Conservation (phyloP, 2,888 invertebrate genomes). For the Acholoe squamosa region DNA sequence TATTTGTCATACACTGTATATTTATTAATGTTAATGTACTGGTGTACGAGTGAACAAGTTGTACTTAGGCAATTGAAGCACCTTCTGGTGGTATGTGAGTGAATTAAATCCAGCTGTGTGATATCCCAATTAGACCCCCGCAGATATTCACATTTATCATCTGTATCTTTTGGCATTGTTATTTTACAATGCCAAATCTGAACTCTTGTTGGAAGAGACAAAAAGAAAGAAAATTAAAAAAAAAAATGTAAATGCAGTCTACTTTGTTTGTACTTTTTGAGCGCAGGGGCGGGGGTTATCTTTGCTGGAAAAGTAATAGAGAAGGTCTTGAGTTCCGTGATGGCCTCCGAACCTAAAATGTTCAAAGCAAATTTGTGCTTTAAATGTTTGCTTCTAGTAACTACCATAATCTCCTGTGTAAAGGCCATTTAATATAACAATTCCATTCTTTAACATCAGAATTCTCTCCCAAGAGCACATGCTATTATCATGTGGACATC, state of each 20-base stretch:
- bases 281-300: too few species aligned
- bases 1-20: slow-evolving; percentile 21
- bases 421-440: too few species aligned
- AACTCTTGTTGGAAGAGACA: slow-evolving; percentile 27
- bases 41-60: not conserved
- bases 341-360: too few species aligned
- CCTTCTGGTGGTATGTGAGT: not conserved
- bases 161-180: not conserved
- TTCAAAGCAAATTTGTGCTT: too few species aligned
- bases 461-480: too few species aligned
- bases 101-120: slow-evolving; percentile 1
- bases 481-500: too few species aligned
- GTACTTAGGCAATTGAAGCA: slow-evolving; percentile 1
- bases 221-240: not conserved
- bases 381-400: too few species aligned
- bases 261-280: too few species aligned
- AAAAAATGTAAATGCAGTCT: slow-evolving; percentile 1
- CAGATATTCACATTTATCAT: not conserved
- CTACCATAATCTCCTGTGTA: too few species aligned
- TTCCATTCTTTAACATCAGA: too few species aligned
- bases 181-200: not conserved
- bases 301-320: too few species aligned
- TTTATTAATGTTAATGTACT: not conserved
- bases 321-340: too few species aligned
- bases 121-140: not conserved